A percentile compares a stretch with the other conserved stretches of the same genome.
Conservation (phyloP, 2,113 vertebrate species). For the Laterallus jamaicensis region DNA sequence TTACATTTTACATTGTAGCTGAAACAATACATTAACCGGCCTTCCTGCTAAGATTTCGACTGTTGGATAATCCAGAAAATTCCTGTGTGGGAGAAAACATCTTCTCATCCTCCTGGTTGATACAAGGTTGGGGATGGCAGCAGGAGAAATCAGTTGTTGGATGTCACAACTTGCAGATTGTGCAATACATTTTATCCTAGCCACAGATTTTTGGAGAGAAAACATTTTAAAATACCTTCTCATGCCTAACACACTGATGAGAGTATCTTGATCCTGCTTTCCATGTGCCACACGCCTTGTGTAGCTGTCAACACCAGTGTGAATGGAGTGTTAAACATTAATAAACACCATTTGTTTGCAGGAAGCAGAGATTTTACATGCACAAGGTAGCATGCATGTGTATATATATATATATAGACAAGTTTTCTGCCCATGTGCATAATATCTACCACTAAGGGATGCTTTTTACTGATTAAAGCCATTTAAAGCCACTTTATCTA, state of each 20-base stretch:
- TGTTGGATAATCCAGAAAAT: constrained; percentile 23
- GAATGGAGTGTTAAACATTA: background rate
- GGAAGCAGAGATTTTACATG: background rate
- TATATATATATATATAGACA: no score
- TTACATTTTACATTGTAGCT: background rate
- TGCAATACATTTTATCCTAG: background rate
- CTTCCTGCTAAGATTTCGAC: constrained; percentile 19
- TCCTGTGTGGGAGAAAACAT: background rate
- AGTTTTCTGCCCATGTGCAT: background rate
- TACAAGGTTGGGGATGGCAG: background rate
- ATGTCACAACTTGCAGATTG: background rate
- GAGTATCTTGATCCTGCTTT: background rate
- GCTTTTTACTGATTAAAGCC: background rate
- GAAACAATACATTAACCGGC: background rate
- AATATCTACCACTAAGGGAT: no score
- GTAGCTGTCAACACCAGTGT: background rate
- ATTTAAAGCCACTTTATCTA: background rate
- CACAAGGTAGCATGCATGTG: fast-evolving
- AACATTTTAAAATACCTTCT: background rate
- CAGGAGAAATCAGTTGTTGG: background rate
- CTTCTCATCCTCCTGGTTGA: background rate
- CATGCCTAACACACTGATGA: background rate
- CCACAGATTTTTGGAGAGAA: background rate
- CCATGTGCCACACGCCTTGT: background rate
- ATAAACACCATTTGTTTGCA: background rate